Evolutionary conservation across 2,113 vertebrate species (phyloP).

Genomic region (Festucalex cinctus): DNA sequence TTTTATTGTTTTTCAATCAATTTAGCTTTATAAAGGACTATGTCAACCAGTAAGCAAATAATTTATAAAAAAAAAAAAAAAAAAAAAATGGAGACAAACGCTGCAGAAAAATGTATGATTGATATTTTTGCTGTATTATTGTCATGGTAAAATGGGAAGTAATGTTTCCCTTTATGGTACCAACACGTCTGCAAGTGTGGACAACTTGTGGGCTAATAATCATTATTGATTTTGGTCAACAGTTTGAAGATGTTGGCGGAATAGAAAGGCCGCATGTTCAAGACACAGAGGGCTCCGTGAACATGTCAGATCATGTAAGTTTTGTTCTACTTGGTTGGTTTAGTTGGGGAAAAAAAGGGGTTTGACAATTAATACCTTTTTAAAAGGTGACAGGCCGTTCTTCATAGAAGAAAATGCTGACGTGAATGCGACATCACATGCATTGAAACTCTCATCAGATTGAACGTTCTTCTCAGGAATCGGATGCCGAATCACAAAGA

Average conservation of each 20-base stretch:
- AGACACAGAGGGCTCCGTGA: slow-evolving; percentile 69
- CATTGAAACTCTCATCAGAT: neutral
- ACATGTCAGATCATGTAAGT: slow-evolving; percentile 77
- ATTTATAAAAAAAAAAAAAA: no score
- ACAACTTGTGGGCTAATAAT: neutral
- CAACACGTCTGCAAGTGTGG: neutral
- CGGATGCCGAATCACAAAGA: slow-evolving; percentile 41
- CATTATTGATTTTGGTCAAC: neutral
- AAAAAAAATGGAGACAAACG: no score
- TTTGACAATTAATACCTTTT: no score
- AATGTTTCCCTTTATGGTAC: neutral
- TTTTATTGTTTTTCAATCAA: no score
- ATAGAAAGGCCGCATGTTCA: slow-evolving; percentile 64
- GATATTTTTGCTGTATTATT: neutral
- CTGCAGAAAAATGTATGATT: no score
- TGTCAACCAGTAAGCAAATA: no score
- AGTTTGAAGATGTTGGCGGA: slow-evolving; percentile 72
- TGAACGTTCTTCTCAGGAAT: slow-evolving; percentile 39
- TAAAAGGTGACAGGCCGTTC: neutral
- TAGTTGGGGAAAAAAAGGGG: no score
- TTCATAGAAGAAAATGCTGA: neutral
- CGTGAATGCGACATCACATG: neutral
- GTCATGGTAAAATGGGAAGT: neutral
- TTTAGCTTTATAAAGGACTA: no score
- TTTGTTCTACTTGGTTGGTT: neutral